A percentile compares a stretch with the other conserved stretches of the same genome.
These are phyloP conservation scores for Spilosoma lubricipeda DNA, from an alignment of 2,888 invertebrate genomes.

Conservation along the genomic window DNA sequence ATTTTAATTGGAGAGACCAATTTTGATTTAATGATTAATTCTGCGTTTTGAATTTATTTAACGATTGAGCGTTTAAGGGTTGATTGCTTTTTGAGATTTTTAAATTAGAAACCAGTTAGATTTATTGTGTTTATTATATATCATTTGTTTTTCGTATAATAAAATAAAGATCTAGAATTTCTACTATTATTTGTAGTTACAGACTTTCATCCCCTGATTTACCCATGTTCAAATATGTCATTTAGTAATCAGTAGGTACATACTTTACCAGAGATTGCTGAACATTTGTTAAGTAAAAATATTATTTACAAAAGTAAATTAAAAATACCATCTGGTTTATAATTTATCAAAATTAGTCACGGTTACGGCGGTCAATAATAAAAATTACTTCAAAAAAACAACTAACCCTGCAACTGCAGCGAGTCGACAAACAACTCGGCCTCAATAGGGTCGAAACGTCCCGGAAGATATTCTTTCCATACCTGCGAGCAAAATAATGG, in stretches of 20 bases:
- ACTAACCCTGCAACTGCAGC: slow-evolving; percentile 67
- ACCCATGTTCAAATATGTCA: no score
- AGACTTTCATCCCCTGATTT: no score
- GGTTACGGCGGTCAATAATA: slow-evolving; percentile 66
- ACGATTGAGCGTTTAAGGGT: slow-evolving; percentile 6
- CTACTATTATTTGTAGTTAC: no score
- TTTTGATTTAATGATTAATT: slow-evolving; percentile 55
- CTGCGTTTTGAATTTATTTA: slow-evolving; percentile 25
- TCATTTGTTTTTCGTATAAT: neutral
- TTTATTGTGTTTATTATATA: no score
- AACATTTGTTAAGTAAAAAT: neutral
- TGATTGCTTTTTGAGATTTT: slow-evolving; percentile 2
- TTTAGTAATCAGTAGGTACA: no score
- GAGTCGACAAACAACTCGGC: slow-evolving; percentile 69
- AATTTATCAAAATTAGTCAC: slow-evolving; percentile 82
- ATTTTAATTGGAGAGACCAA: slow-evolving; percentile 84
- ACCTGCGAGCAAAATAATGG: slow-evolving; percentile 81
- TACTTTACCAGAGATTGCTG: neutral
- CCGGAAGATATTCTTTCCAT: slow-evolving; percentile 70
- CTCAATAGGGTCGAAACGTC: slow-evolving; percentile 64
- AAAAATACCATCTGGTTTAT: slow-evolving; percentile 65
- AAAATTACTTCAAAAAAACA: slow-evolving; percentile 56
- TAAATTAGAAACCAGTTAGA: slow-evolving; percentile 7
- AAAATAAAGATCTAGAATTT: neutral
- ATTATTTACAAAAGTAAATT: slow-evolving; percentile 27